Evolutionary conservation across 1,140 invertebrate species (phyloP), one percentile per base, ranked within the genome.

Genomic region (Kradibia gibbosae): DNA sequence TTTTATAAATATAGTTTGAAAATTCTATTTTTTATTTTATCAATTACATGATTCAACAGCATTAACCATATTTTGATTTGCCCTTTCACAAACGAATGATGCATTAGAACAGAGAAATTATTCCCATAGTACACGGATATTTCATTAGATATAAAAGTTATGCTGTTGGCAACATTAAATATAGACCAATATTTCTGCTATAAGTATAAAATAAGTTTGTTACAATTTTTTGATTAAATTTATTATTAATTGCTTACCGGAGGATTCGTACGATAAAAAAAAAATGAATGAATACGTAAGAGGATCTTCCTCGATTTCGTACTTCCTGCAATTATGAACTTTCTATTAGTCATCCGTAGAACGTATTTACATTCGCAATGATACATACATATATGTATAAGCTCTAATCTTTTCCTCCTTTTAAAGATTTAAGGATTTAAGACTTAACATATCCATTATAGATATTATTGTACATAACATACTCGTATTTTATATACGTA

Each of bases 221-320:
- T n/a, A n/a, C n/a, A n/a, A n/a, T n/a, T n/a, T n/a, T n/a, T n/a
- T n/a, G n/a, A n/a, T n/a, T n/a, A n/a, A n/a, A n/a, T n/a, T n/a
- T n/a, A n/a, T n/a, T n/a, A n/a, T n/a, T n/a, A n/a, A n/a, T 67
- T 25, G 2, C 48, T 62, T 77, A 67, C 42, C 60, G 75, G 55
- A 20, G 65, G 36, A 28, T 45, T 39, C n/a, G 13, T 13, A 36
- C 28, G 28, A 36, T 22, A n/a, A 48, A 34, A 13, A 53, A 53
- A 74, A 74, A 74, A 55, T 2, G 28, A 55, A 31, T 22, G n/a
- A 25, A 2, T 28, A 42, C 20, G 48, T 36, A n/a, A 25, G 28
- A 17, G 53, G 71, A 31, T 20, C 48, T 73, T 73, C 48, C 71
- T 36, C 31, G 55, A 73, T 48, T 55, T 50, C 5, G 17, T 28